phyloP scores from a whole-genome alignment of 2,113 vertebrate genomes.

The Actinemys pallida region DNA sequence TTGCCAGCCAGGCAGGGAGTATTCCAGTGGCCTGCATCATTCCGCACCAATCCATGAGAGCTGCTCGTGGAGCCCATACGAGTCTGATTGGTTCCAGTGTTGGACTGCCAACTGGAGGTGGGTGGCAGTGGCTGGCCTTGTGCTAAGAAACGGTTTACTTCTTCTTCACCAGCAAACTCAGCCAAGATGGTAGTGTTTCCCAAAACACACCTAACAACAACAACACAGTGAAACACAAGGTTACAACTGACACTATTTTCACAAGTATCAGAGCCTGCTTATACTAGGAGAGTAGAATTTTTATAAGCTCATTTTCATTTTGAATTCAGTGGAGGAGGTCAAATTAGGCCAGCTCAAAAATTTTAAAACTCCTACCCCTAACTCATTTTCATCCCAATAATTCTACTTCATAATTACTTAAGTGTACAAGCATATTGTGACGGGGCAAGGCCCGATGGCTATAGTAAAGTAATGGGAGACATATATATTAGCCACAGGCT shows the following conservation, averaged over 20 bases:
- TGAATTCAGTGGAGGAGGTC: accelerated
- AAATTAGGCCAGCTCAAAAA: not conserved
- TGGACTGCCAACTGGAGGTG: conserved; percentile 97
- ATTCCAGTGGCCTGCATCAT: conserved; percentile 89
- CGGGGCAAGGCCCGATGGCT: too few species aligned
- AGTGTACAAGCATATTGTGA: not conserved
- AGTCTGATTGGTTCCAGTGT: conserved; percentile 87
- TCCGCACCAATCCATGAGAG: conserved; percentile 87
- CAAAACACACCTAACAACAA: conserved; percentile 91
- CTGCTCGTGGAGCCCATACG: conserved; percentile 86
- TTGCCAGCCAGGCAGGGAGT: conserved; percentile 85
- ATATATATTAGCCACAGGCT: too few species aligned
- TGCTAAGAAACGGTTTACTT: conserved; percentile 97
- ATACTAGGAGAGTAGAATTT: not conserved
- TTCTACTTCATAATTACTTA: not conserved
- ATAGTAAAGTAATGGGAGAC: too few species aligned
- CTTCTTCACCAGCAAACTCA: conserved; percentile 97
- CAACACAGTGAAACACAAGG: accelerated
- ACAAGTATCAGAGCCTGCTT: accelerated
- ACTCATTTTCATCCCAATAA: not conserved
- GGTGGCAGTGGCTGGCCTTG: conserved; percentile 95
- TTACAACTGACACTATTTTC: accelerated
- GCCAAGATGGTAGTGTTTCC: conserved; percentile 99
- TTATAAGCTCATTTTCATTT: not conserved
- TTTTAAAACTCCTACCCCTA: not conserved